Percentiles rank a stretch among this genome's conserved stretches.
Evolutionary conservation across 2,888 invertebrate genomes (phyloP).

Genomic region (Alloplasta piceator): DNA sequence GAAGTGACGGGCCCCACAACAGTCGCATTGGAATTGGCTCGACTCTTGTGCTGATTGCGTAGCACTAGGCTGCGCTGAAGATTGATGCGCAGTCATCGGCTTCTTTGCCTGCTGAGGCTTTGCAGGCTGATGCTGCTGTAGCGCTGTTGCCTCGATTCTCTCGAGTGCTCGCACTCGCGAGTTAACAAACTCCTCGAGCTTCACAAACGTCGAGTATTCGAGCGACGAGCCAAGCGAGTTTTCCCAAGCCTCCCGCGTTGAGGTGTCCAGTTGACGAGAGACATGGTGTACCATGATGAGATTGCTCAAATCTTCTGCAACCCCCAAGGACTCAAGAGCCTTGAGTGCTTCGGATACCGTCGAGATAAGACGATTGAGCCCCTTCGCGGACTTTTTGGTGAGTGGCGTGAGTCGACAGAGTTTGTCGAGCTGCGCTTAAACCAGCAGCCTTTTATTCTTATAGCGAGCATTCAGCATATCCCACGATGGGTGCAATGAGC

Average conservation of each 20-base stretch:
- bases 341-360: constrained; percentile 8
- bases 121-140: too few species aligned
- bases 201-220: constrained; percentile 26
- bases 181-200: too few species aligned
- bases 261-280: constrained; percentile 9
- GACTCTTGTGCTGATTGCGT: too few species aligned
- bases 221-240: constrained; percentile 1
- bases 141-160: too few species aligned
- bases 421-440: constrained; percentile 25
- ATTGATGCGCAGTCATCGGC: too few species aligned
- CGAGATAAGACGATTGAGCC: too few species aligned
- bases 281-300: constrained; percentile 24
- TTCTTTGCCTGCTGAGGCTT: background rate
- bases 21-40: too few species aligned
- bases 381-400: too few species aligned
- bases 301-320: background rate
- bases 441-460: constrained; percentile 40
- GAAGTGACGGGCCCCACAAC: too few species aligned
- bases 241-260: constrained; percentile 47
- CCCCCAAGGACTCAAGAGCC: constrained; percentile 6
- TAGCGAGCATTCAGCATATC: constrained; percentile 4
- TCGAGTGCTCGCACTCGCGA: too few species aligned
- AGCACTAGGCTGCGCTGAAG: too few species aligned
- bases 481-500: constrained; percentile 46
- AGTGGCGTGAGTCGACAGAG: too few species aligned